Conservation (phyloP, 1,140 invertebrate genomes). For the Drosophila takahashii region DNA sequence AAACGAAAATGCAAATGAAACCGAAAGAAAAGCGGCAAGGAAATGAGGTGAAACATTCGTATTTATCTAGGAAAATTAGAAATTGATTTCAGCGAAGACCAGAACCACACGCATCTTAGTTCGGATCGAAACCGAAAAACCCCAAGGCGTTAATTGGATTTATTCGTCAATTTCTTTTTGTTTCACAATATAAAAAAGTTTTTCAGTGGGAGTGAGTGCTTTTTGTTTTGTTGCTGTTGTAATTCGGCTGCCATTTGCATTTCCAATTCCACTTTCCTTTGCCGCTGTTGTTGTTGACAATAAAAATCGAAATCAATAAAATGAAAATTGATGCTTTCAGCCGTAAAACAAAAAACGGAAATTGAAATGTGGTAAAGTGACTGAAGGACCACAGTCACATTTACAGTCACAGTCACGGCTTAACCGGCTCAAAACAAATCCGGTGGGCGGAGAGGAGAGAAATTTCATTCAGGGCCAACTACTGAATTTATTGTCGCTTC, state of each 20-base stretch:
- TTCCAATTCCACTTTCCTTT: constrained; percentile 36
- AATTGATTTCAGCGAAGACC: constrained; percentile 14
- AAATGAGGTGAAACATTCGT: constrained; percentile 19
- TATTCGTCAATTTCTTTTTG: constrained; percentile 57
- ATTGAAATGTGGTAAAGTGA: constrained; percentile 73
- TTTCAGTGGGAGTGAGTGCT: constrained; percentile 18
- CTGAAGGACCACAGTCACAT: constrained; percentile 32
- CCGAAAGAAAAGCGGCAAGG: constrained; percentile 24
- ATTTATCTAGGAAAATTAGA: constrained; percentile 2
- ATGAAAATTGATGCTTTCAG: constrained; percentile 78
- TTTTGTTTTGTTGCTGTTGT: constrained; percentile 26
- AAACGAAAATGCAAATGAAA: constrained; percentile 62
- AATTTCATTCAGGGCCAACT: constrained; percentile 21
- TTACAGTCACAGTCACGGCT: constrained; percentile 25
- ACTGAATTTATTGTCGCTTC: constrained; percentile 11
- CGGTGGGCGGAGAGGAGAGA: background rate
- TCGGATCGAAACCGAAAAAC: constrained; percentile 4
- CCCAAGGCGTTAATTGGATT: constrained; percentile 51
- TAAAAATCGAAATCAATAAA: constrained; percentile 80
- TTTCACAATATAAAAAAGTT: constrained; percentile 28
- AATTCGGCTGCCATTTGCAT: constrained; percentile 58
- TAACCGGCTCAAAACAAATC: constrained; percentile 1
- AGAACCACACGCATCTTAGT: constrained; percentile 18
- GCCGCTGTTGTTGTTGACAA: constrained; percentile 54
- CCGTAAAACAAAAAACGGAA: constrained; percentile 76